Evolutionary conservation across 2,888 invertebrate species (phyloP), one percentile per base, ranked within the genome.

Genomic region (Congeria kusceri): DNA sequence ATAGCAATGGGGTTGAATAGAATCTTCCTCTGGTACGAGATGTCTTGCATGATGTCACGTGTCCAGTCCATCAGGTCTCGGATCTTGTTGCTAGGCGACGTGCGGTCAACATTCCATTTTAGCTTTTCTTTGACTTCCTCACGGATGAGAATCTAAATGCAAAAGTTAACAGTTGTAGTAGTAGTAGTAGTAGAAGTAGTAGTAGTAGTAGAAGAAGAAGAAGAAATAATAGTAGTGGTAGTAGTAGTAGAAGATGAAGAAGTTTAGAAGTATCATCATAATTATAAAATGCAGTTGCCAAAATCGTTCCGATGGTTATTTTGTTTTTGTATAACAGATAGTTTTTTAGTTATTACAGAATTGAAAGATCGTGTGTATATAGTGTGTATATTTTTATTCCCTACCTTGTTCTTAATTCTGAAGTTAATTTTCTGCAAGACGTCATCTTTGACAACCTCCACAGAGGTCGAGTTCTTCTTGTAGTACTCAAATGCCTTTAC

Each of bases 1-100:
- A 92, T 91, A n/a, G 92, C 91, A 29, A 93, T 86, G 11, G 91
- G 90, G 75, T 92, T 92, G 69, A 90, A 88, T 15, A 93, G 89
- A 29, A 93, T 92, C 74, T 88, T 91, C 59, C 91, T 87, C 85
- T 93, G 93, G 79, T 93, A 93, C 20, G 88, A 87, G 29, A 93
- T 93, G 77, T 93, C 93, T 53, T 92, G 90, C 86, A 93, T 91
- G 73, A 93, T 93, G 73, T 93, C 93, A 47, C 89, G 88, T 58
- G 93, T 92, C 93, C 93, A 93, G 70, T 83, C 88, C 92, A 93
- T 93, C n/a, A 93, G 87, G 83, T 93, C 93, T 1, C 93, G 87
- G 76, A 93, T 93, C 86, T 93, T 93, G 87, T 92, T 93, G 88
- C 92, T 93, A 39, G 93, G 92, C 0, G 93, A 93, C 20, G 93